Percentiles rank a stretch among this genome's conserved stretches.
Evolutionary conservation across 2,113 vertebrate species (phyloP).

Genomic region (Beaufortia kweichowensis): DNA sequence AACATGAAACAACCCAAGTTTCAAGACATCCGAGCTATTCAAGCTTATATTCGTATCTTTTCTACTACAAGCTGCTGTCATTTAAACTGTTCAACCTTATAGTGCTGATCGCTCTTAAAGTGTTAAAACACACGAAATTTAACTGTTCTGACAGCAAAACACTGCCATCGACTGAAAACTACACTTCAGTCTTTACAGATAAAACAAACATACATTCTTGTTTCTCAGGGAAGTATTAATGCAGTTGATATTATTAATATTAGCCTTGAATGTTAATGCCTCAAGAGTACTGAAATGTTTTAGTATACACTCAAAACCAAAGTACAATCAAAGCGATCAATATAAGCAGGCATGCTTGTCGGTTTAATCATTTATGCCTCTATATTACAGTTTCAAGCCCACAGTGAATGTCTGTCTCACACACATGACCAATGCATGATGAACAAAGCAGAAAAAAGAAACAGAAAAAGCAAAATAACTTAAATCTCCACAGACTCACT

Average conservation of each 20-base stretch:
- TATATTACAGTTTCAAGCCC: slow-evolving; percentile 29
- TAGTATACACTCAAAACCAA: slow-evolving; percentile 9
- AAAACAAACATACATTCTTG: background rate
- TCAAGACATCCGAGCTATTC: background rate
- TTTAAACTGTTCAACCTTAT: background rate
- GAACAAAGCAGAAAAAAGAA: background rate
- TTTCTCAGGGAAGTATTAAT: slow-evolving; percentile 13
- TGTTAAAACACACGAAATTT: slow-evolving; percentile 41
- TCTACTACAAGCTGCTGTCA: background rate
- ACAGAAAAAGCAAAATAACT: slow-evolving; percentile 44
- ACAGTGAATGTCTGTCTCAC: slow-evolving; percentile 27
- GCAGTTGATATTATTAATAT: slow-evolving; percentile 15
- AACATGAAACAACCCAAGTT: slow-evolving; percentile 1
- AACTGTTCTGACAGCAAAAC: slow-evolving; percentile 17
- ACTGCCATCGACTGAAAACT: background rate
- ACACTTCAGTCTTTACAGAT: background rate
- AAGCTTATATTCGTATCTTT: background rate
- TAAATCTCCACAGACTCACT: slow-evolving; percentile 66
- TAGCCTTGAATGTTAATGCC: slow-evolving; percentile 16
- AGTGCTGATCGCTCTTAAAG: slow-evolving; percentile 5
- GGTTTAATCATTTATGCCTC: slow-evolving; percentile 8
- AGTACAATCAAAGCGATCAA: slow-evolving; percentile 2
- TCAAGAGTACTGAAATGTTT: slow-evolving; percentile 12
- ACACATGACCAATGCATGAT: slow-evolving; percentile 15
- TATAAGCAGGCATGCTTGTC: slow-evolving; percentile 24